Conservation (phyloP, 2,888 invertebrate genomes). For the Artemia sinica region DNA sequence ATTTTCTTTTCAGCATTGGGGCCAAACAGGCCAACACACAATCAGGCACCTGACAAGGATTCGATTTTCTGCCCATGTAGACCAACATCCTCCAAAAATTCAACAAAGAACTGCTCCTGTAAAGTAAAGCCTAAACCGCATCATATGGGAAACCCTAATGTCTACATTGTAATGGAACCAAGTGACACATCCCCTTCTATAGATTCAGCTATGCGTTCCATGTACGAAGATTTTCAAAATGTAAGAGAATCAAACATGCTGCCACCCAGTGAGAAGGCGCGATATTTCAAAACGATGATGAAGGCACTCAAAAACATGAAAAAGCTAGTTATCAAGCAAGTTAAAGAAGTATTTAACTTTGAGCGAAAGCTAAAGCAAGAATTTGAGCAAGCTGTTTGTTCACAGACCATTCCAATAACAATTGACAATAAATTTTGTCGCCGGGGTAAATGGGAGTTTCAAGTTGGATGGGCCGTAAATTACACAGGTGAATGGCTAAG, state of each 20-base stretch:
- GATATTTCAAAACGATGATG: background rate
- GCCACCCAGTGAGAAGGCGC: background rate
- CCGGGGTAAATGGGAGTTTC: background rate
- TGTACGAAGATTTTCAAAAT: background rate
- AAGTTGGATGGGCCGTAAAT: background rate
- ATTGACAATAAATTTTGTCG: background rate
- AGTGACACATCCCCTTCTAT: background rate
- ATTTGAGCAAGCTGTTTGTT: constrained; percentile 1
- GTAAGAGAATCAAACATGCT: background rate
- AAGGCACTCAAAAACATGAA: background rate
- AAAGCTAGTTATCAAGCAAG: constrained; percentile 1
- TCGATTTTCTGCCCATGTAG: too few relatives aligned
- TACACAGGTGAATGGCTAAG: background rate
- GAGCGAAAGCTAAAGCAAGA: background rate
- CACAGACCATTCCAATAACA: background rate
- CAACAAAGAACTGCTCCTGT: too few relatives aligned
- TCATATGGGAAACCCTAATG: too few relatives aligned
- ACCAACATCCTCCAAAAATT: too few relatives aligned
- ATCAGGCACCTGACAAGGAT: too few relatives aligned
- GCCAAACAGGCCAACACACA: too few relatives aligned
- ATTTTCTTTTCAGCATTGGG: too few relatives aligned
- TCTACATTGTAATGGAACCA: too few relatives aligned
- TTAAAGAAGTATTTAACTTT: background rate
- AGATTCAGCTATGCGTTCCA: background rate
- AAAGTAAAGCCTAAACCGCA: too few relatives aligned